Percentiles rank a stretch among this genome's conserved stretches.
These are phyloP conservation scores for Trichopoda pennipes DNA, from an alignment of 2,888 invertebrate genomes.

Conservation along the genomic window DNA sequence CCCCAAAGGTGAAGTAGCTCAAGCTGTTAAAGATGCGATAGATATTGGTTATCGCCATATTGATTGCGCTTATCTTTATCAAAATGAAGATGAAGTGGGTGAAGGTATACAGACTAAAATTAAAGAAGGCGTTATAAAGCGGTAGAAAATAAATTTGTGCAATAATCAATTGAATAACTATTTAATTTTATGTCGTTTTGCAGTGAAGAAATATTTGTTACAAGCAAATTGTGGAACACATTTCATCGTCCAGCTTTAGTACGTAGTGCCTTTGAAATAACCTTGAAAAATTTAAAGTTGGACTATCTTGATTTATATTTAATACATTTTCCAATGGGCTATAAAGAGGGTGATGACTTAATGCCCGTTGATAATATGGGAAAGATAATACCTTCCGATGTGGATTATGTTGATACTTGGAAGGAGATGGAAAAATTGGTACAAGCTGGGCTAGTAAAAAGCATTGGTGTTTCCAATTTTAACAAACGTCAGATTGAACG, in stretches of 20 bases:
- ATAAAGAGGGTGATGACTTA: slow-evolving; percentile 87
- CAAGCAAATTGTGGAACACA: slow-evolving; percentile 94
- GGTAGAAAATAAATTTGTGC: slow-evolving; percentile 79
- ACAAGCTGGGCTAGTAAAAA: slow-evolving; percentile 84
- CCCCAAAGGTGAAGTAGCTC: slow-evolving; percentile 85
- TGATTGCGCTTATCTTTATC: slow-evolving; percentile 88
- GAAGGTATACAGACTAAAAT: slow-evolving; percentile 86
- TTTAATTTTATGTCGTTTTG: not conserved
- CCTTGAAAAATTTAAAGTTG: slow-evolving; percentile 87
- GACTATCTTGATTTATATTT: slow-evolving; percentile 93
- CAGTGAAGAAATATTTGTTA: slow-evolving; percentile 86
- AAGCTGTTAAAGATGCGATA: slow-evolving; percentile 88
- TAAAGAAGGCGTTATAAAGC: slow-evolving; percentile 85
- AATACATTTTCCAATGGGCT: slow-evolving; percentile 95
- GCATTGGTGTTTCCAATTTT: slow-evolving; percentile 89
- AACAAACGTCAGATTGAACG: slow-evolving; percentile 87
- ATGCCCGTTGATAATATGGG: slow-evolving; percentile 85
- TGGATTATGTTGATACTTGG: slow-evolving; percentile 89
- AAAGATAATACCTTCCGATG: slow-evolving; percentile 84
- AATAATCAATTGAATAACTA: not conserved
- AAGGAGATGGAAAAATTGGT: slow-evolving; percentile 87
- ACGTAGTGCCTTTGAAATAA: slow-evolving; percentile 84
- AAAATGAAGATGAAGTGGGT: slow-evolving; percentile 89
- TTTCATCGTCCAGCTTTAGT: slow-evolving; percentile 91
- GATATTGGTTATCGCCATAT: slow-evolving; percentile 90